Evolutionary conservation across 2,113 vertebrate species (phyloP), one percentile per base, ranked within the genome.

Genomic region (Psittacara wagleri): DNA sequence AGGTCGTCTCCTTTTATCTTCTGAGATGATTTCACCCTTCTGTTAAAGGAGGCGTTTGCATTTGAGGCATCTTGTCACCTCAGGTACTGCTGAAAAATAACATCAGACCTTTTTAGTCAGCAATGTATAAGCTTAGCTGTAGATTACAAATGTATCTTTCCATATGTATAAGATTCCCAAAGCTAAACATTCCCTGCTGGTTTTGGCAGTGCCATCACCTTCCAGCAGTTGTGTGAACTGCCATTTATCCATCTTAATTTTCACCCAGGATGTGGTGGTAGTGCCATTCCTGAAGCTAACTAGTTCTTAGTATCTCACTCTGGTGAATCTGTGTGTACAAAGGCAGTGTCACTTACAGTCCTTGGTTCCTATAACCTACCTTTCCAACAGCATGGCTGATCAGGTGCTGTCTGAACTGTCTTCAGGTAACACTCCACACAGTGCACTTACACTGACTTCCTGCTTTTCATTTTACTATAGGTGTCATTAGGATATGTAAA

Each of bases 351-450:
- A 12, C n/a, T 75, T 28, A 8, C 3, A 0, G 43, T 75, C 27
- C 43, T 41, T 43, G 13, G 19, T 63, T 63, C 43, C 63, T 43
- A 7, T 37, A 33, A 49, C 20, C 55, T 19, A 1, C 23, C 1
- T 13, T 28, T 33, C 77, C 43, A 25, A 22, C 24, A 83, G 70
- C 70, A 51, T 44, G 41, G 78, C 57, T 59, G 10, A 25, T 39
- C 0, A 3, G 57, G 43, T 9, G 4, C 25, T 44, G 18, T 29
- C 31, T n/a, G 1, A 7, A 22, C 35, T 29, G 43, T 33, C n/a
- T 9, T 51, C 46, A 46, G 46, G 48, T 23, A 27, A 29, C 48
- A 2, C 31, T 14, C 6, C 24, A 28, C 6, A 5, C 11, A 20
- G 17, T 6, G 18, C 31, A 1, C 12, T 81, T 37, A 39, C 37